A percentile compares a stretch with the other conserved stretches of the same genome.
These are phyloP conservation scores for Varecia variegata DNA, from an alignment of 2,797 vertebrate genomes.

Conservation along the genomic window DNA sequence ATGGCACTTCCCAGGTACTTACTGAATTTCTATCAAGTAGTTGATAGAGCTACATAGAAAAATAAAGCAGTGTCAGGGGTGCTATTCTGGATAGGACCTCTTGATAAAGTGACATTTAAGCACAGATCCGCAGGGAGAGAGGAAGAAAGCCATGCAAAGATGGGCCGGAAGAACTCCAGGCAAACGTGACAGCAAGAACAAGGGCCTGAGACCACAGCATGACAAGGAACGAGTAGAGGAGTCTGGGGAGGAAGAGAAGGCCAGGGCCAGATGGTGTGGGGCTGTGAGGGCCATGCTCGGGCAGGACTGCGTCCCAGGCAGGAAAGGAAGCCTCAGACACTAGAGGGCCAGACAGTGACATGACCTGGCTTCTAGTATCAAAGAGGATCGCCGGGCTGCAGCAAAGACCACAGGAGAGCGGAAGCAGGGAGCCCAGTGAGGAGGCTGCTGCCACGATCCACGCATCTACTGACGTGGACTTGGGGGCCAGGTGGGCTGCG, in stretches of 20 bases:
- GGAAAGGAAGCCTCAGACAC: not conserved
- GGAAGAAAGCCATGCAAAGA: not conserved
- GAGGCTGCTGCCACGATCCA: accelerated
- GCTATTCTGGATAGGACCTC: not conserved
- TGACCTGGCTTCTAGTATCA: not conserved
- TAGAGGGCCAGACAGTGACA: not conserved
- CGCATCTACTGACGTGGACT: not conserved
- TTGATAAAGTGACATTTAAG: not conserved
- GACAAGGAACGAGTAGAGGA: accelerated
- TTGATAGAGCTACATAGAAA: not conserved
- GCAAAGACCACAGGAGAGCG: not conserved
- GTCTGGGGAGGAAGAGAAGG: not conserved
- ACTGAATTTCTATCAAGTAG: not conserved
- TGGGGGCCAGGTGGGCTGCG: accelerated
- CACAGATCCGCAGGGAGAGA: not conserved
- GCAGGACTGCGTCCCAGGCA: too few relatives aligned
- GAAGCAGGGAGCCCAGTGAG: not conserved
- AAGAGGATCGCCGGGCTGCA: not conserved
- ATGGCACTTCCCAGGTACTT: not conserved
- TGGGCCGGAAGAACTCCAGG: not conserved
- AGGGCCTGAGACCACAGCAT: not conserved
- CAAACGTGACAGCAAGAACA: not conserved
- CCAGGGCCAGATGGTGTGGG: accelerated
- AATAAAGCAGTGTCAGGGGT: not conserved
- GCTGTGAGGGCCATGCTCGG: not conserved